Evolutionary conservation across 2,797 vertebrate genomes (phyloP).

Genomic region (Lacerta viridis): DNA sequence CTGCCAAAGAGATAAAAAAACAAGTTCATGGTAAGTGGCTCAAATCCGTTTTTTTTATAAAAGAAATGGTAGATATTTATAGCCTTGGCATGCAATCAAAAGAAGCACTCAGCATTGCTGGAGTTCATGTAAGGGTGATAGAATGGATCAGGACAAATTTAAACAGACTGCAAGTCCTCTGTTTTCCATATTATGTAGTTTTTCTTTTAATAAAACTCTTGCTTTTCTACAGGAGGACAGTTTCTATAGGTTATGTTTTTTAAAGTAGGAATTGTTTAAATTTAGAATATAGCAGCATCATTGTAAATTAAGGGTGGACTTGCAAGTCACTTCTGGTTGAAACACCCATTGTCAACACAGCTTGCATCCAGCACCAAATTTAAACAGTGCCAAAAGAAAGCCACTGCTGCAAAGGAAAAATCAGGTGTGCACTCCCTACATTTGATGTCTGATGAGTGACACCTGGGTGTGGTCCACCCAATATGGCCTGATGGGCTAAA

Average conservation of each 20-base stretch:
- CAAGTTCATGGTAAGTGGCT: constrained; percentile 90
- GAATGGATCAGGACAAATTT: constrained; percentile 32
- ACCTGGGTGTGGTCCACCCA: too few relatives aligned
- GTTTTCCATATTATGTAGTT: constrained; percentile 5
- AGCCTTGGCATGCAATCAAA: background rate
- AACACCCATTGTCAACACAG: too few relatives aligned
- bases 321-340: too few relatives aligned
- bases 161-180: constrained; percentile 17
- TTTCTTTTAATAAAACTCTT: background rate
- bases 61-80: background rate
- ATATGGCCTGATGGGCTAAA: background rate
- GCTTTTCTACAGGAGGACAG: background rate
- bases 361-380: too few relatives aligned
- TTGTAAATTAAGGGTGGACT: too few relatives aligned
- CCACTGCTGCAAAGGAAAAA: too few relatives aligned
- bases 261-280: background rate
- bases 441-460: too few relatives aligned
- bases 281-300: background rate
- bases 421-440: too few relatives aligned
- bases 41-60: rapidly evolving
- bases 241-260: background rate
- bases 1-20: constrained; percentile 94
- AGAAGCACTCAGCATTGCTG: background rate
- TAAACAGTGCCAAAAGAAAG: too few relatives aligned
- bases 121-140: constrained; percentile 21